Evolutionary conservation across 2,797 vertebrate species (phyloP).

Genomic region (Sparidentex hasta): DNA sequence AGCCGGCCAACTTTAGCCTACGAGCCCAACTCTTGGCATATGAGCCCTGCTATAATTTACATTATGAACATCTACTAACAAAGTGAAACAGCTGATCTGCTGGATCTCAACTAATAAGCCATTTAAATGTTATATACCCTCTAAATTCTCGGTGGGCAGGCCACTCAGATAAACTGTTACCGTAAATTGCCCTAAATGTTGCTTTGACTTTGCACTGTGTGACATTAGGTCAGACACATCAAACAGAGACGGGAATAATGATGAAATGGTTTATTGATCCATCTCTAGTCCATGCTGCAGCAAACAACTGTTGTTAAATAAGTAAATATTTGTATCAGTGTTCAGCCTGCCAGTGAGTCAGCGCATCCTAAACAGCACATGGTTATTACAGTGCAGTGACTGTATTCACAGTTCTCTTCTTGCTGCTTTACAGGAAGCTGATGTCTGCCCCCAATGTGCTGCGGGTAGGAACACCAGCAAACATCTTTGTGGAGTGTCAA

Average conservation of each 20-base stretch:
- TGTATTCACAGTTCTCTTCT: neutral
- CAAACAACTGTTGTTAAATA: too few relatives aligned
- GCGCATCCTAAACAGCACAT: neutral
- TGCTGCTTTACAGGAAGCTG: constrained; percentile 56
- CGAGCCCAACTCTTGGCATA: too few relatives aligned
- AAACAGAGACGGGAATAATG: neutral
- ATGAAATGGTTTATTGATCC: constrained; percentile 26
- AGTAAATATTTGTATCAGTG: too few relatives aligned
- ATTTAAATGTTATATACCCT: too few relatives aligned
- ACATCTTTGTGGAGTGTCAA: constrained; percentile 79
- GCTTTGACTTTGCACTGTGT: constrained; percentile 1
- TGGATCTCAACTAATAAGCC: too few relatives aligned
- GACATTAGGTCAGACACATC: neutral
- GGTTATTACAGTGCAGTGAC: neutral
- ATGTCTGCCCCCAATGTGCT: constrained; percentile 77
- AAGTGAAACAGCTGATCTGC: too few relatives aligned
- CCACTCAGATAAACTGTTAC: too few relatives aligned
- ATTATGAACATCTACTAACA: too few relatives aligned
- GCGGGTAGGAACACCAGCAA: constrained; percentile 68
- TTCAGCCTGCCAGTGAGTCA: neutral
- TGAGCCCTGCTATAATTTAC: too few relatives aligned
- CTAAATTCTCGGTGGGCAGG: too few relatives aligned
- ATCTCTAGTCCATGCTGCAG: neutral
- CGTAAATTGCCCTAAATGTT: neutral
- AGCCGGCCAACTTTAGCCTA: too few relatives aligned